Evolutionary conservation across 1,140 invertebrate genomes (phyloP).

Genomic region (Augochlora pura): DNA sequence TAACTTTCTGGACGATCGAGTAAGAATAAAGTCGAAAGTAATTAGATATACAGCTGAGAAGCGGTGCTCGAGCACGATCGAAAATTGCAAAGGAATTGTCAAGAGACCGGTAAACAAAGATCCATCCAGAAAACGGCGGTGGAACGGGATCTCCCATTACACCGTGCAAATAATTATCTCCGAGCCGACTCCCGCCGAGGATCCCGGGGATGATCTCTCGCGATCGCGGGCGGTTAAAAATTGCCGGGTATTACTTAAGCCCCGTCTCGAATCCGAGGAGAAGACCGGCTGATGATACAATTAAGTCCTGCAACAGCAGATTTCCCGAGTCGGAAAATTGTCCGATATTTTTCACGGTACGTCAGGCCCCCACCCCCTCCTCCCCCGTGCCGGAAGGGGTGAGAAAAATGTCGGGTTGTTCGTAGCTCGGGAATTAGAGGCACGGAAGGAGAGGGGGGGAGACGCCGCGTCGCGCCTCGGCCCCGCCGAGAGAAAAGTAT

Average conservation of each 20-base stretch:
- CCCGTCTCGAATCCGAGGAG: constrained; percentile 67
- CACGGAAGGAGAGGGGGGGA: constrained; percentile 39
- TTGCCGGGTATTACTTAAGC: constrained; percentile 77
- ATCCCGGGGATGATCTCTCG: constrained; percentile 63
- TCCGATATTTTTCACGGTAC: constrained; percentile 78
- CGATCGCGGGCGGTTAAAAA: constrained; percentile 80
- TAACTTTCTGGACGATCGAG: too few relatives aligned
- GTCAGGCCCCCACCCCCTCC: too few relatives aligned
- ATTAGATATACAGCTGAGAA: too few relatives aligned
- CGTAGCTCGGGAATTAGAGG: constrained; percentile 72
- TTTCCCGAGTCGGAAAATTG: constrained; percentile 79
- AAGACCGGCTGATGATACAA: constrained; percentile 80
- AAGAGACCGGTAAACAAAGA: too few relatives aligned
- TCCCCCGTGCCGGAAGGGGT: too few relatives aligned
- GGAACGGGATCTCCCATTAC: too few relatives aligned
- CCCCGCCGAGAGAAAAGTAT: constrained; percentile 30
- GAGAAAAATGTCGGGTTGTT: constrained; percentile 75
- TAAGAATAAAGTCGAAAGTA: too few relatives aligned
- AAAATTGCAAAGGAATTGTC: too few relatives aligned
- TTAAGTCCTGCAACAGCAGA: constrained; percentile 75
- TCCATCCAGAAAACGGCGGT: too few relatives aligned
- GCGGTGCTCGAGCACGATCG: too few relatives aligned
- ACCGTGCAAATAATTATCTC: not conserved
- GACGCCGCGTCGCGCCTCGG: not conserved
- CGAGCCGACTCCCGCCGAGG: not conserved